phyloP scores from a whole-genome alignment of 2,797 vertebrate species.

The Perodicticus potto region DNA sequence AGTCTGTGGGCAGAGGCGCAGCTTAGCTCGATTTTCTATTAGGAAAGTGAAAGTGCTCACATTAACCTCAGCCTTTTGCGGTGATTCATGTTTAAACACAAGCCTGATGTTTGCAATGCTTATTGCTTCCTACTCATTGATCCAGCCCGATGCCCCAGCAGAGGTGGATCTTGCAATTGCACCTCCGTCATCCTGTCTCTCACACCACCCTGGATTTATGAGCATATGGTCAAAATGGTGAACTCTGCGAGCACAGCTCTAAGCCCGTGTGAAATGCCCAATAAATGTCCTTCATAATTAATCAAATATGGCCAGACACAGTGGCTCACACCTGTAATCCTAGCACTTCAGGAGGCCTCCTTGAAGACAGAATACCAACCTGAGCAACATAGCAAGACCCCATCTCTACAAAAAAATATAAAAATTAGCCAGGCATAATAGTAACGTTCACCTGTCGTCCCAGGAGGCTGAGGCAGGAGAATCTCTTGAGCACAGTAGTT shows the following conservation, averaged over 20 bases:
- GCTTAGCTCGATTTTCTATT: constrained; percentile 66
- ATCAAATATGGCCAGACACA: not conserved
- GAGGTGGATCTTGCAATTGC: not conserved
- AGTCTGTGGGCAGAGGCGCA: constrained; percentile 17
- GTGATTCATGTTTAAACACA: constrained; percentile 76
- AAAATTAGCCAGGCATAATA: not conserved
- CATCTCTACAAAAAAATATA: not conserved
- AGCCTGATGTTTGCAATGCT: constrained; percentile 5
- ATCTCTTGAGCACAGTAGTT: not conserved
- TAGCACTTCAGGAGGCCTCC: not conserved
- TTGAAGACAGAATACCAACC: not conserved
- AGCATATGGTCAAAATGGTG: not conserved
- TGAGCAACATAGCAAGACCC: not conserved
- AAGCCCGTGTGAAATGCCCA: not conserved
- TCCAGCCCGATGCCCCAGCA: constrained; percentile 21
- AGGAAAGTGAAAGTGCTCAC: constrained; percentile 63
- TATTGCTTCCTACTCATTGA: constrained; percentile 20
- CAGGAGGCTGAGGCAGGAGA: not conserved
- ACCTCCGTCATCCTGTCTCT: not conserved
- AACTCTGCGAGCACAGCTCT: too few species aligned
- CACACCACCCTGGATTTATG: not conserved
- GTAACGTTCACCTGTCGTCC: not conserved
- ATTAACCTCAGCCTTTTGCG: constrained; percentile 70
- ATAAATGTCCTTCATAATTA: not conserved
- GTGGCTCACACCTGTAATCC: not conserved